A percentile compares a stretch with the other conserved stretches of the same genome.
phyloP scores from a whole-genome alignment of 2,797 vertebrate species.

The Sebastes diploproa region DNA sequence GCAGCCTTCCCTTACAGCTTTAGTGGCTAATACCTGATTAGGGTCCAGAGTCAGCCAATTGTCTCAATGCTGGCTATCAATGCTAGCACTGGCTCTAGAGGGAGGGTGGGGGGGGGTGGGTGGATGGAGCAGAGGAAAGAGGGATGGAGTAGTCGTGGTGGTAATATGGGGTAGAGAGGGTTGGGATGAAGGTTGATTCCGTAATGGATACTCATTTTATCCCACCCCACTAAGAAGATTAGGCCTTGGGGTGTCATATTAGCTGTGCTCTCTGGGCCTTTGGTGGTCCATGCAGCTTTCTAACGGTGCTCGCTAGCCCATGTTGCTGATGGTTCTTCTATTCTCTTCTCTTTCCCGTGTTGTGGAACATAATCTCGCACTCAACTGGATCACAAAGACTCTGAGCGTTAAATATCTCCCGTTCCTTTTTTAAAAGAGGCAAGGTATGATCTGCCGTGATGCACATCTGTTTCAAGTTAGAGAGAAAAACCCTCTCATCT shows the following conservation, averaged over 20 bases:
- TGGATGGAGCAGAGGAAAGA: conserved; percentile 31
- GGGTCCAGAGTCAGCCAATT: conserved; percentile 91
- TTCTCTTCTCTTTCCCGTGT: conserved; percentile 65
- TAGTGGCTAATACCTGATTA: conserved; percentile 98
- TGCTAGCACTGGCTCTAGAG: conserved; percentile 87
- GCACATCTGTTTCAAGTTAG: conserved; percentile 84
- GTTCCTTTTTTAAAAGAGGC: conserved; percentile 70
- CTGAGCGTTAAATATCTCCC: conserved; percentile 79
- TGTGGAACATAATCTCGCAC: conserved; percentile 85
- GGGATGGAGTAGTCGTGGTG: conserved; percentile 50
- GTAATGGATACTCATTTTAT: conserved; percentile 99
- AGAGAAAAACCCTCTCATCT: conserved; percentile 26
- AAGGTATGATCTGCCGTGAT: conserved; percentile 84
- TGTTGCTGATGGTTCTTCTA: not conserved
- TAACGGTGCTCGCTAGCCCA: conserved; percentile 83
- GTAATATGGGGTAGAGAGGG: conserved; percentile 70
- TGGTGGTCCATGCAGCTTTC: conserved; percentile 90
- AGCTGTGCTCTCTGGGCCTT: conserved; percentile 93
- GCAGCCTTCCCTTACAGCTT: conserved; percentile 91
- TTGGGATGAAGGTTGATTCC: conserved; percentile 94
- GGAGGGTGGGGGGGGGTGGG: conserved; percentile 26
- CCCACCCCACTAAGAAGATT: conserved; percentile 98
- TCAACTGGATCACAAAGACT: conserved; percentile 83
- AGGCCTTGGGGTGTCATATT: conserved; percentile 98
- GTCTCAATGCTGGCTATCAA: conserved; percentile 92